phyloP scores from a whole-genome alignment of 2,888 invertebrate genomes.

The Xylocampa areola region DNA sequence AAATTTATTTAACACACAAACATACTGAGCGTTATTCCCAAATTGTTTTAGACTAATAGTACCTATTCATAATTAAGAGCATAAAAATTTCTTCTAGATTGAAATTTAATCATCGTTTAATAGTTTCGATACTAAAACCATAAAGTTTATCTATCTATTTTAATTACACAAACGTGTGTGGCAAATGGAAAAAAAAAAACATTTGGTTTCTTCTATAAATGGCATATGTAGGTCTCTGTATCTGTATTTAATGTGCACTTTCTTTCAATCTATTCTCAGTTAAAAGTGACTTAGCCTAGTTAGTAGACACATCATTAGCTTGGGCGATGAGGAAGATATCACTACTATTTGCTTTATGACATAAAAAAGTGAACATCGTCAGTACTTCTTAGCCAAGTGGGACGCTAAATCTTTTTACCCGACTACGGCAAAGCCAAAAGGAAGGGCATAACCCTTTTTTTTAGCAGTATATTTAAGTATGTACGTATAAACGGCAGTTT shows the following conservation, averaged over 20 bases:
- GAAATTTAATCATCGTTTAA: constrained; percentile 10
- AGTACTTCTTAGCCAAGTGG: too few species aligned
- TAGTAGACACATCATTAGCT: constrained; percentile 17
- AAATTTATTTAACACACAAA: too few species aligned
- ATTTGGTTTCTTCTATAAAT: constrained; percentile 13
- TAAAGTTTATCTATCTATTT: constrained; percentile 16
- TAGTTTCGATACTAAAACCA: neutral
- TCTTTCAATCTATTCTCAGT: constrained; percentile 31
- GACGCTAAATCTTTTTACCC: too few species aligned
- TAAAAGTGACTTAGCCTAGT: constrained; percentile 38
- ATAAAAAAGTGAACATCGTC: neutral
- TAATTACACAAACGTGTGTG: constrained; percentile 18
- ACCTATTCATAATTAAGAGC: neutral
- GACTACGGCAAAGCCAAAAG: too few species aligned
- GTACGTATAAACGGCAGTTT: too few species aligned
- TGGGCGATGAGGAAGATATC: constrained; percentile 4
- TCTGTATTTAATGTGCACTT: constrained; percentile 35
- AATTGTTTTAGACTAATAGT: neutral
- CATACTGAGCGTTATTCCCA: neutral
- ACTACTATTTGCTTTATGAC: neutral
- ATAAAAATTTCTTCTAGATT: constrained; percentile 18
- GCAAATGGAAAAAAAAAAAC: constrained; percentile 4
- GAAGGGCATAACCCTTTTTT: too few species aligned
- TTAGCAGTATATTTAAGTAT: too few species aligned
- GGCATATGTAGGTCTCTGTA: constrained; percentile 15